phyloP scores from a whole-genome alignment of 2,113 vertebrate genomes.

The Gorsachius goisagi region DNA sequence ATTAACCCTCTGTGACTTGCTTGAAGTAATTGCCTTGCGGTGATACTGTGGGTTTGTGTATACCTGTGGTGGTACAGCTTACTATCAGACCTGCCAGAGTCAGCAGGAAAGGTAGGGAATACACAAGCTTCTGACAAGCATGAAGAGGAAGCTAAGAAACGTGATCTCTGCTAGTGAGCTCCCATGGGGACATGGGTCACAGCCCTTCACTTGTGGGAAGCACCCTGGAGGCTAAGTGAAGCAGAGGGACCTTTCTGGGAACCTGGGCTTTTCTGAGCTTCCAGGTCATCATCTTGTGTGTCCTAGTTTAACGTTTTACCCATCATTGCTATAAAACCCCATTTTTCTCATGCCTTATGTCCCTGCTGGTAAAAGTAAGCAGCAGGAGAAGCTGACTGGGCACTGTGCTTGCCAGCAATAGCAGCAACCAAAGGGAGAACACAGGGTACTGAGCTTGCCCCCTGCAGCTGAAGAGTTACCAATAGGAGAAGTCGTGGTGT shows the following conservation, averaged over 20 bases:
- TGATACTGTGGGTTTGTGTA: background rate
- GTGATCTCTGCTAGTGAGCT: background rate
- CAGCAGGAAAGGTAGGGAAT: background rate
- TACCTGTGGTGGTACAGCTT: background rate
- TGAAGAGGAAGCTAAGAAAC: background rate
- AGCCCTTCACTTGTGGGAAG: rapidly evolving
- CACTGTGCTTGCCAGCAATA: background rate
- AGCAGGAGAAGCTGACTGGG: background rate
- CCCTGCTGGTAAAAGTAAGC: background rate
- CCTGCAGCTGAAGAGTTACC: background rate
- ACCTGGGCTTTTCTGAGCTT: background rate
- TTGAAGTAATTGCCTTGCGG: background rate
- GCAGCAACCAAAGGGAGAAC: background rate
- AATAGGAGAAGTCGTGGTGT: background rate
- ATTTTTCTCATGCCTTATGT: background rate
- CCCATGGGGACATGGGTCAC: rapidly evolving
- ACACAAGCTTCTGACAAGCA: rapidly evolving
- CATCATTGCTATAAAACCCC: background rate
- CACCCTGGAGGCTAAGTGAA: background rate
- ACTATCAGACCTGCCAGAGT: background rate
- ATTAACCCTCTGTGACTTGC: background rate
- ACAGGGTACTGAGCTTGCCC: rapidly evolving
- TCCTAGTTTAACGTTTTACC: background rate
- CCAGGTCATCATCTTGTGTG: background rate
- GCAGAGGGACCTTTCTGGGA: background rate